Evolutionary conservation across 2,797 vertebrate species (phyloP).

Genomic region (Threskiornis aethiopicus): DNA sequence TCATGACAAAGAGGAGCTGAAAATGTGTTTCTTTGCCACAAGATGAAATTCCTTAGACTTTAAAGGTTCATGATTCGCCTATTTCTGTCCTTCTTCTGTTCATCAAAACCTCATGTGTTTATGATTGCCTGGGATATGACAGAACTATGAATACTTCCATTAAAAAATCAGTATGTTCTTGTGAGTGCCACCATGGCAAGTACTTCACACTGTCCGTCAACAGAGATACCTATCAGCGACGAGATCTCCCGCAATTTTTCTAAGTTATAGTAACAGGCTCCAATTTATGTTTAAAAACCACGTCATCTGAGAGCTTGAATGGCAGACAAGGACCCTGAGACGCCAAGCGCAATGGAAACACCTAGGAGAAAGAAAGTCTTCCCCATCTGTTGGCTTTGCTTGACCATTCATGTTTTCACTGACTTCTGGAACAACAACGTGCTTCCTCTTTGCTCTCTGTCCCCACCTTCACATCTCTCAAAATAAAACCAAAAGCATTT

Average conservation of each 20-base stretch:
- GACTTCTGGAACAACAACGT: background rate
- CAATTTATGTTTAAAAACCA: background rate
- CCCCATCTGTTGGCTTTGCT: background rate
- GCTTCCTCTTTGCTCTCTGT: background rate
- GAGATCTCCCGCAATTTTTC: background rate
- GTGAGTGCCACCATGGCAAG: background rate
- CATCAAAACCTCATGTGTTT: background rate
- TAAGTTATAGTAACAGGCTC: background rate
- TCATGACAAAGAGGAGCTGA: background rate
- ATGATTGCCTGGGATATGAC: background rate
- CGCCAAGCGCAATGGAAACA: background rate
- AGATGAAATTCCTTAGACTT: background rate
- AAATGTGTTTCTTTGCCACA: background rate
- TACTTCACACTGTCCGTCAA: background rate
- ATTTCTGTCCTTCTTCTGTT: background rate
- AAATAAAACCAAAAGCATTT: background rate
- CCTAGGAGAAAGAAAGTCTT: background rate
- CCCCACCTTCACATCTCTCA: background rate
- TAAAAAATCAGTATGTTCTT: background rate
- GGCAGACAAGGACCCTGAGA: background rate
- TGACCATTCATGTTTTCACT: background rate
- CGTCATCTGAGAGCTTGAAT: background rate
- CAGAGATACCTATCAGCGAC: background rate
- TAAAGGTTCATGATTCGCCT: background rate
- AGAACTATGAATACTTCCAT: background rate